These are phyloP conservation scores for Phaethon lepturus DNA, from an alignment of 2,113 vertebrate genomes.

Conservation along the genomic window DNA sequence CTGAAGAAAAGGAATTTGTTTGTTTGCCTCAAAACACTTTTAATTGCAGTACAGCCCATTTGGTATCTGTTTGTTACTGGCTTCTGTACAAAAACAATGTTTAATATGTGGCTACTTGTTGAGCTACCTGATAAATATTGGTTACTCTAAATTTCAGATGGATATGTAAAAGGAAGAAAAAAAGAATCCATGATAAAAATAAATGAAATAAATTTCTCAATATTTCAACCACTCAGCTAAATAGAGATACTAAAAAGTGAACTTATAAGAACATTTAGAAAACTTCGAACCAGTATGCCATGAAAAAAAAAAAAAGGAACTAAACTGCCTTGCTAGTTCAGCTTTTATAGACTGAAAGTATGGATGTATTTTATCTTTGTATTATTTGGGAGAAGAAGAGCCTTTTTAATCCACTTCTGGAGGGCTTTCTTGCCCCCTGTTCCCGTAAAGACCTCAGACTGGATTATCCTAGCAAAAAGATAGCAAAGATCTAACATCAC, in stretches of 20 bases:
- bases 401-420: neutral
- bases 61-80: neutral
- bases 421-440: neutral
- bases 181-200: neutral
- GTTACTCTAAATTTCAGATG: neutral
- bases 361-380: neutral
- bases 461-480: neutral
- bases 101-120: neutral
- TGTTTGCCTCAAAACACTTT: neutral
- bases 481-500: neutral
- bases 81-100: neutral
- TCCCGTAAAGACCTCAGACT: neutral
- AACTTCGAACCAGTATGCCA: neutral
- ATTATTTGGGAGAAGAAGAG: neutral
- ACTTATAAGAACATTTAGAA: neutral
- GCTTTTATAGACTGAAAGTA: neutral
- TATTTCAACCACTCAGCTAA: neutral
- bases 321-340: neutral
- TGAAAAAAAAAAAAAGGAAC: neutral
- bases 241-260: neutral
- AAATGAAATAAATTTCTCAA: neutral
- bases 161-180: neutral
- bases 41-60: neutral
- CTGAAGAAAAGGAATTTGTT: neutral
- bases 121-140: neutral